Percentiles rank a stretch among this genome's conserved stretches.
These are phyloP conservation scores for Mormoops blainvillei DNA, from an alignment of 2,113 vertebrate species.

Conservation along the genomic window DNA sequence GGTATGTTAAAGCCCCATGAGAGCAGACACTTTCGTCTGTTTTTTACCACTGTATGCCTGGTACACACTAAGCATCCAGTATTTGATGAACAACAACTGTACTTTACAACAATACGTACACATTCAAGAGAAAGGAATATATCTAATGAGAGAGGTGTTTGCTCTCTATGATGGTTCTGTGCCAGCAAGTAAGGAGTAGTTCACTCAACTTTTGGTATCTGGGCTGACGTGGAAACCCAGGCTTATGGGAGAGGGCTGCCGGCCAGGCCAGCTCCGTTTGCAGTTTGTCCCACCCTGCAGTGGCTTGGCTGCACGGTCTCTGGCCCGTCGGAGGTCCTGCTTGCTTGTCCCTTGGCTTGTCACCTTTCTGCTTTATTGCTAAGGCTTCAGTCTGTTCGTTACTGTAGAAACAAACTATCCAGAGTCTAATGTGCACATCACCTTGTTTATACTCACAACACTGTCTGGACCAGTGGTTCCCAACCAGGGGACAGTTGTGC, in stretches of 20 bases:
- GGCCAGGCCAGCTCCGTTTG: not conserved
- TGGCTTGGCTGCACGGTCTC: not conserved
- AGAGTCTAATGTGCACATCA: not conserved
- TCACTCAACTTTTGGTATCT: not conserved
- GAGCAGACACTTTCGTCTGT: not conserved
- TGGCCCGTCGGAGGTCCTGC: not conserved
- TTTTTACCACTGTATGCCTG: not conserved
- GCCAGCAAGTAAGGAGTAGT: not conserved
- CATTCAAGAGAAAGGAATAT: not conserved
- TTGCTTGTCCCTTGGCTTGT: not conserved
- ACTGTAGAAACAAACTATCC: not conserved
- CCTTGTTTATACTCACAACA: not conserved
- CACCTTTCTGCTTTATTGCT: not conserved
- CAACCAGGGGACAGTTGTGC: not conserved
- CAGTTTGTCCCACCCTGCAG: not conserved
- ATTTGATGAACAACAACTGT: not conserved
- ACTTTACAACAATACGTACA: not conserved
- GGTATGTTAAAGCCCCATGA: not conserved
- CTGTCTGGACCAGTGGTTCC: not conserved
- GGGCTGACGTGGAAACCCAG: not conserved
- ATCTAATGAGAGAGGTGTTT: not conserved
- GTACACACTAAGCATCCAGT: not conserved
- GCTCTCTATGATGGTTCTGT: not conserved
- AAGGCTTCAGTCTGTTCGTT: not conserved
- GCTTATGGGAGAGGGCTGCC: not conserved